Conservation (phyloP, 2,797 vertebrate species). For the Eurystomus glaucurus region DNA sequence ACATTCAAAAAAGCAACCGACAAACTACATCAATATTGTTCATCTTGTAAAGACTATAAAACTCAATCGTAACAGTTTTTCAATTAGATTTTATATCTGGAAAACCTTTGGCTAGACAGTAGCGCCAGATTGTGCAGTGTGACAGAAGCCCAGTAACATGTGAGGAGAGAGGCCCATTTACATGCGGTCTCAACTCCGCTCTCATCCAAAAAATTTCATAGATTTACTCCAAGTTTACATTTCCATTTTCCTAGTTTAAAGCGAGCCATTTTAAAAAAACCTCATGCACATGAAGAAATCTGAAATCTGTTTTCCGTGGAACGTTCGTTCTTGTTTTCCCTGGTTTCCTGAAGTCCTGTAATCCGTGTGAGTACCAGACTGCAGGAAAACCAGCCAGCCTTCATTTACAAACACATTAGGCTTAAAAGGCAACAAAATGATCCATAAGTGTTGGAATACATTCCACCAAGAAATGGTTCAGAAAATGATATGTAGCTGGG, state of each 20-base stretch:
- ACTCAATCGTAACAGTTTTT: neutral
- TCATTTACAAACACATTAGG: neutral
- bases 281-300: neutral
- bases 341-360: neutral
- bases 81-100: accelerated
- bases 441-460: neutral
- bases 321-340: neutral
- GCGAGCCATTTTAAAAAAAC: neutral
- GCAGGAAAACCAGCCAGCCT: neutral
- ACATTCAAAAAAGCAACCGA: accelerated
- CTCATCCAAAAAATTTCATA: neutral
- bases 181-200: accelerated
- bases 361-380: neutral
- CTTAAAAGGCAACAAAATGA: slow-evolving; percentile 13
- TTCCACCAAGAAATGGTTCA: neutral
- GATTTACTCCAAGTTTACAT: neutral
- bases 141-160: accelerated
- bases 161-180: neutral
- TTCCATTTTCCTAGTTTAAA: neutral
- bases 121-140: accelerated
- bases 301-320: neutral
- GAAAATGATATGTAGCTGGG: neutral
- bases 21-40: neutral
- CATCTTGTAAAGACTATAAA: neutral
- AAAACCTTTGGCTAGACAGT: neutral